Evolutionary conservation across 2,113 vertebrate species (phyloP).

Genomic region (Gymnobelideus leadbeateri): DNA sequence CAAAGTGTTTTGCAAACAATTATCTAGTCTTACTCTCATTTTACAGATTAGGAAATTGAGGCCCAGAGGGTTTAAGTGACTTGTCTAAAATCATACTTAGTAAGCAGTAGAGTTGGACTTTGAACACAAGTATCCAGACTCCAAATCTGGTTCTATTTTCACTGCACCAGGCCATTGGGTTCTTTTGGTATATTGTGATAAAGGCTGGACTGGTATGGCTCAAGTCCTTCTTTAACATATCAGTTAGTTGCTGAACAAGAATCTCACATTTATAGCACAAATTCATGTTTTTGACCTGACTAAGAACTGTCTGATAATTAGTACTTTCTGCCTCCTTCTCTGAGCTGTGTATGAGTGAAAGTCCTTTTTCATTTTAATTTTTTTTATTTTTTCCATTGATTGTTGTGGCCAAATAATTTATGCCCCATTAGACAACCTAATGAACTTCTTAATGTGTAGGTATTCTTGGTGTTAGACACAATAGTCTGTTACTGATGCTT

Average conservation of each 20-base stretch:
- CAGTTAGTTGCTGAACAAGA: neutral
- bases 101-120: no score
- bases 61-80: no score
- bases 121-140: no score
- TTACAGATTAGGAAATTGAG: no score
- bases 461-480: neutral
- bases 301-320: neutral
- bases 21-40: no score
- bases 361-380: neutral
- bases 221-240: neutral
- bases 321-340: neutral
- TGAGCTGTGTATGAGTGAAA: neutral
- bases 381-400: neutral
- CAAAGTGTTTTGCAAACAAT: no score
- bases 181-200: neutral
- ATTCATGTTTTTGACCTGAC: neutral
- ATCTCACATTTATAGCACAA: neutral
- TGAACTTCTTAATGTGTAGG: neutral
- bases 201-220: neutral
- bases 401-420: neutral
- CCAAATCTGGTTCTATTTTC: no score
- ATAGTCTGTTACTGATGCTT: neutral
- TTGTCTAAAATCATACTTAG: no score
- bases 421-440: neutral
- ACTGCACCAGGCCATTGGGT: neutral